Base-by-base conservation (phyloP, 2,888 invertebrate species). In the Globia sparganii region DNA sequence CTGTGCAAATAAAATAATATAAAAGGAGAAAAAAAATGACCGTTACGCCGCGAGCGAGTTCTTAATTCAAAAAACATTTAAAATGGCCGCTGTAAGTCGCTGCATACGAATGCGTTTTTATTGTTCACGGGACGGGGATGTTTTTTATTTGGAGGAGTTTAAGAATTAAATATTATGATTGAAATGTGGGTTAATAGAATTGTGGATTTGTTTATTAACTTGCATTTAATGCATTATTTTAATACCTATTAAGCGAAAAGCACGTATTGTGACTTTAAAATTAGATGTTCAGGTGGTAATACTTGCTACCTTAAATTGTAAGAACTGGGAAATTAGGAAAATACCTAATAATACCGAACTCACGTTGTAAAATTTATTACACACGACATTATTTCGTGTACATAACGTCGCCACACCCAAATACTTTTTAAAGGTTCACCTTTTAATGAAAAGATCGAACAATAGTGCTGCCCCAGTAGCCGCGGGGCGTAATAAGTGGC, bases 1-100 rank as follows among this genome's bases (percentile, higher is more conserved):
- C 83, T 75, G 76, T 83, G 89, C 90, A 91, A 93, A 93, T 92
- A 92, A 91, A 92, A 93, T 91, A 92, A 91, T 92, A 90, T 90
- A 87, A 91, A 90, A 92, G 88, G 90, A 86, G 88, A 89, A 88
- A 90, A 37, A 87, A 84, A 89, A 86, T 89, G 89, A 88, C 91
- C 93, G 92, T 92, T 91, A 87, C 84, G 92, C 92, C 90, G 88
- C 90, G 84, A 88, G 92, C 87, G 75, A 83, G 87, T 83, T 87
- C 89, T 90, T 90, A 88, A 88, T 89, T 85, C 83, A 84, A 87
- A 88, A 86, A 87, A 86, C 80, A 88, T 87, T 89, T 87, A 85
- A 90, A 88, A 88, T 85, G 90, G 88, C 80, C 70, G 77, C 82
- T 77, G 72, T 78, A 77, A 85, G 82, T 76, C 79, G 80, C 65